Conservation (phyloP, 2,888 invertebrate species). For the Tridacna gigas region DNA sequence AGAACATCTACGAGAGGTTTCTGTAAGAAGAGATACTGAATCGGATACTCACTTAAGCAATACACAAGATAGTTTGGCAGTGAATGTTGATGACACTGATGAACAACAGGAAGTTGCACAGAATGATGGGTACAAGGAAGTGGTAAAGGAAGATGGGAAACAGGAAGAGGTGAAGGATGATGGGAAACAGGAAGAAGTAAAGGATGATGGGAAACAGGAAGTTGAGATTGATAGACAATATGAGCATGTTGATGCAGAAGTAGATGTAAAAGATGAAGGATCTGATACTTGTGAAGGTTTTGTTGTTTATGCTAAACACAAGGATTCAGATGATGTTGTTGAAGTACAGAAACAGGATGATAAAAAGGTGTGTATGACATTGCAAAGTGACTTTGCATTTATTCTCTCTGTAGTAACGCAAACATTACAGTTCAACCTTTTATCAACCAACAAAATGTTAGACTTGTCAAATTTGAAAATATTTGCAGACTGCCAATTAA, state of each 20-base stretch:
- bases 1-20: slow-evolving; percentile 56
- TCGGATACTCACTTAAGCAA: slow-evolving; percentile 18
- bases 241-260: slow-evolving; percentile 1
- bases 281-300: slow-evolving; percentile 46
- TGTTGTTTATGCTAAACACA: slow-evolving; percentile 58
- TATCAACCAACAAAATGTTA: too few species aligned
- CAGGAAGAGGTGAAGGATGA: slow-evolving; percentile 20
- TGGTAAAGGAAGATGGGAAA: slow-evolving; percentile 33
- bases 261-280: slow-evolving; percentile 18
- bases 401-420: too few species aligned
- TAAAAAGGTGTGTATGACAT: slow-evolving; percentile 10
- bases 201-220: slow-evolving; percentile 46
- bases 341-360: slow-evolving; percentile 46
- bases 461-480: too few species aligned
- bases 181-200: slow-evolving; percentile 13
- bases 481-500: too few species aligned
- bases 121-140: slow-evolving; percentile 9
- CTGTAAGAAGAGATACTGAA: slow-evolving; percentile 47
- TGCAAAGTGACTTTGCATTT: too few species aligned
- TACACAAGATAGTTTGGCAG: slow-evolving; percentile 30
- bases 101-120: background rate
- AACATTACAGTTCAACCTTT: background rate
- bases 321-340: slow-evolving; percentile 47
- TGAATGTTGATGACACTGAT: slow-evolving; percentile 19
- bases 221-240: slow-evolving; percentile 18